Evolutionary conservation across 2,113 vertebrate species (phyloP).

Genomic region (Nanorana parkeri): DNA sequence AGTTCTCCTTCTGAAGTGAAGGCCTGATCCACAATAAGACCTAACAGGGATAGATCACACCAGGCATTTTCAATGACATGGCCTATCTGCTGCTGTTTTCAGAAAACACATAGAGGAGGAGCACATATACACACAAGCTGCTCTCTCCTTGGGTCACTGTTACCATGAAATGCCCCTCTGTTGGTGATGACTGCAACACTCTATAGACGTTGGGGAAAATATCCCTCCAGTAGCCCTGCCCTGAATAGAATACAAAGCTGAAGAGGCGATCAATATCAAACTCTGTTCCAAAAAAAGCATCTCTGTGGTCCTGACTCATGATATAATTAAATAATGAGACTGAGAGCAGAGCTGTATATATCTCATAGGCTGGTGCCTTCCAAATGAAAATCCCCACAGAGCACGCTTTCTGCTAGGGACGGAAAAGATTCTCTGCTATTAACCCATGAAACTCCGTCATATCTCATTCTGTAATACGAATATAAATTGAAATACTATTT

Average conservation of each 20-base stretch:
- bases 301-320: neutral
- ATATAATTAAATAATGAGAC: conserved; percentile 3
- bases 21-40: no score
- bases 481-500: no score
- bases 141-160: neutral
- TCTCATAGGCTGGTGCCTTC: neutral
- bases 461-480: no score
- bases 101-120: neutral
- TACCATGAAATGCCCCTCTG: neutral
- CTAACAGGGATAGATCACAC: no score
- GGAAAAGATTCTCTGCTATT: no score
- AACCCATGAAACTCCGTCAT: no score
- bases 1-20: no score
- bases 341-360: neutral
- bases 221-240: neutral
- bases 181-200: neutral
- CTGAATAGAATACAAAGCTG: conserved; percentile 6
- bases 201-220: conserved; percentile 18
- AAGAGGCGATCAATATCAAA: conserved; percentile 34
- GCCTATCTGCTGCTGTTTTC: no score
- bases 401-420: no score
- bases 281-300: conserved; percentile 26
- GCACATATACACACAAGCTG: neutral
- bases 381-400: neutral
- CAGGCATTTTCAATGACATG: no score